Base-by-base conservation (phyloP, 2,888 invertebrate species). In the Serripes groenlandicus region DNA sequence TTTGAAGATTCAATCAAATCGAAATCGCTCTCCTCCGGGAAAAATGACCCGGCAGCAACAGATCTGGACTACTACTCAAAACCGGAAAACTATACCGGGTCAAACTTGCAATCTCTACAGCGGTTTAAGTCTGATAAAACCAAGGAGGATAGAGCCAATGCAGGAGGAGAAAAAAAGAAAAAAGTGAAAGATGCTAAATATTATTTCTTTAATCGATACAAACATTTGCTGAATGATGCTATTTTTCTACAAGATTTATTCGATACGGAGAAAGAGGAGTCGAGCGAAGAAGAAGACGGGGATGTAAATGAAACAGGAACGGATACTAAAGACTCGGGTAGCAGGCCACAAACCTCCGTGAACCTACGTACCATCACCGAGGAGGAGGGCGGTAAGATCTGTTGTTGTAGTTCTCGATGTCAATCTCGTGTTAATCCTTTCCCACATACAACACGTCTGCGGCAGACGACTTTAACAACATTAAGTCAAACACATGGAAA, bases 101-200 rank as follows among this genome's bases (percentile, higher is more conserved):
- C 90, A 42, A 91, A 83, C 75, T 82, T 92, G 5, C 88, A 87
- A 42, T 79, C 89, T 15, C 66, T 92, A 35, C 90, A 89, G 73
- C 79, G 78, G 34, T 90, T 91, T 56, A 85, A 87, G 30, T 66
- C 79, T 5, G 90, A 90, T 15, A 89, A 88, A 81, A 83, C 98
- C 95, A 97, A 97, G 91, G 96, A 97, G 34, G 88, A 93, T 95
- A 96, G 94, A 96, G 96, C 62, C 9, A 35, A 28, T 0, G 34
- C 58, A 35, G 26, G 28, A 0, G 23, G 62, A 1, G 76, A 81
- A 30, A 81, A 85, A 62, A 84, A 86, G 68, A 74, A 75, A 28
- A 64, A 80, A 7, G 60, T 84, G 3, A 86, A 85, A 69, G 87
- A 85, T 54, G 85, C 85, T 11, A 81, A 83, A 52, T 86, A 86